Conservation (phyloP, 2,797 vertebrate species). For the Macropodus opercularis region DNA sequence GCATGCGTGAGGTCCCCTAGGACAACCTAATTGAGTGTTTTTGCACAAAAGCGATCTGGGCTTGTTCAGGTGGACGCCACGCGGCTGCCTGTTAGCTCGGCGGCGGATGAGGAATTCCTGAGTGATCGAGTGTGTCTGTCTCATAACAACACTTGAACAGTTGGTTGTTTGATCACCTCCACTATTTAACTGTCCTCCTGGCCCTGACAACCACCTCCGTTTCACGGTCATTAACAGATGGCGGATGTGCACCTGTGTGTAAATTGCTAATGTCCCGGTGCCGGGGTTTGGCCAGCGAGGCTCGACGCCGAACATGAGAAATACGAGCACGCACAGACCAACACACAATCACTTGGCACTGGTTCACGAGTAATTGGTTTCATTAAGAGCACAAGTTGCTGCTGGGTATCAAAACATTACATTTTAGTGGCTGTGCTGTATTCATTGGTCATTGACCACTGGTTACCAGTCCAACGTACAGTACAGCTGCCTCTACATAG, state of each 20-base stretch:
- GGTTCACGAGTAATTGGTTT: slow-evolving; percentile 68
- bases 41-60: slow-evolving; percentile 50
- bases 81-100: slow-evolving; percentile 22
- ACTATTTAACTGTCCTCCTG: slow-evolving; percentile 40
- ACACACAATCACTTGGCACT: slow-evolving; percentile 25
- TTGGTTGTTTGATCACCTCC: slow-evolving; percentile 59
- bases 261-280: slow-evolving; percentile 48
- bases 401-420: slow-evolving; percentile 63
- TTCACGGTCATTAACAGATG: slow-evolving; percentile 59
- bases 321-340: slow-evolving; percentile 28
- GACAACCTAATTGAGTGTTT: slow-evolving; percentile 51
- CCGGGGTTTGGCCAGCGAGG: slow-evolving; percentile 15
- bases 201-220: slow-evolving; percentile 47
- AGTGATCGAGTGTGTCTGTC: slow-evolving; percentile 17
- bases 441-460: slow-evolving; percentile 41
- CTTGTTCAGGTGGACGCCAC: slow-evolving; percentile 33
- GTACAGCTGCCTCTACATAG: slow-evolving; percentile 26
- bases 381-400: slow-evolving; percentile 68
- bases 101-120: slow-evolving; percentile 25
- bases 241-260: slow-evolving; percentile 32
- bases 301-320: slow-evolving; percentile 29
- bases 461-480: slow-evolving; percentile 48
- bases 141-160: slow-evolving; percentile 50
- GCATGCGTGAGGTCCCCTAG: slow-evolving; percentile 32
- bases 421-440: slow-evolving; percentile 64